Conservation (phyloP, 2,888 invertebrate species). For the Bugulina stolonifera region DNA sequence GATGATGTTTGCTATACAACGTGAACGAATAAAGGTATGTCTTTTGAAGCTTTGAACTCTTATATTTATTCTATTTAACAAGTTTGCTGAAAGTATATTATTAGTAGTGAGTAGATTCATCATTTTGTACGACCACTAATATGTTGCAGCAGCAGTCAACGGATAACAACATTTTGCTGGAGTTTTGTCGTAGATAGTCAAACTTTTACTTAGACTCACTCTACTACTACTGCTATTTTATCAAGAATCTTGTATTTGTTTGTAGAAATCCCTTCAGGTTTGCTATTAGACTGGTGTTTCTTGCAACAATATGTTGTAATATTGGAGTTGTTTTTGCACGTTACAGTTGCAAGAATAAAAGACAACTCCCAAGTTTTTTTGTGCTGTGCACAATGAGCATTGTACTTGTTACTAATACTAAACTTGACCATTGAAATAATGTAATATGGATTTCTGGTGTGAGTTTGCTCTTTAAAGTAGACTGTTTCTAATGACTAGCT, state of each 20-base stretch:
- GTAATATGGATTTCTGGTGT: not conserved
- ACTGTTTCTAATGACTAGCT: not conserved
- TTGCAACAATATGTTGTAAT: not conserved
- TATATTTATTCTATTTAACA: no score
- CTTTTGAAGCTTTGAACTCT: no score
- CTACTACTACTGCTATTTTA: not conserved
- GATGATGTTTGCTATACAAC: constrained; percentile 23
- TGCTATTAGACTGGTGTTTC: not conserved
- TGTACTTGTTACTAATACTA: no score
- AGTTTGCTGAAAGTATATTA: no score
- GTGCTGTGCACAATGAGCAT: not conserved
- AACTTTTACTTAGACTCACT: no score
- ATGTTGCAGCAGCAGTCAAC: no score
- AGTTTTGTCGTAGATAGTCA: no score
- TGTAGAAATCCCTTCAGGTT: not conserved
- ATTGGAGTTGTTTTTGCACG: not conserved
- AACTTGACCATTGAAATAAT: no score
- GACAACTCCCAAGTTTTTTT: not conserved
- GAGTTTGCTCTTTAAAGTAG: not conserved
- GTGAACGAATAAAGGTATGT: constrained; percentile 9
- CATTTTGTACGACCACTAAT: no score
- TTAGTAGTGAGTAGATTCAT: no score
- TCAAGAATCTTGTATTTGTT: not conserved
- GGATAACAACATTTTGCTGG: no score
- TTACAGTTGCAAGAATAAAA: not conserved